phyloP scores from a whole-genome alignment of 1,140 invertebrate genomes.

The Bradysia coprophila region DNA sequence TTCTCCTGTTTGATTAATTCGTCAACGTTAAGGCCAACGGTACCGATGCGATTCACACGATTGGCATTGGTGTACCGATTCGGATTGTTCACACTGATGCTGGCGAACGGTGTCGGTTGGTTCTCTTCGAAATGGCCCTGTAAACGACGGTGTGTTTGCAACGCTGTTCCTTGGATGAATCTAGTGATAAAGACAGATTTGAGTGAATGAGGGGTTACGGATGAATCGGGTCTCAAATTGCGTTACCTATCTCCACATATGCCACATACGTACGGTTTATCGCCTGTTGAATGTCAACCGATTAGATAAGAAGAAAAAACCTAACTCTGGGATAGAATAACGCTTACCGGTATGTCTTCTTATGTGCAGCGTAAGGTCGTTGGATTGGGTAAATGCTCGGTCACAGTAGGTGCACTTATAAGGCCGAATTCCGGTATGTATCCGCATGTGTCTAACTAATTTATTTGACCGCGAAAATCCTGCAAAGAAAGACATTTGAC shows the following conservation, averaged over 20 bases:
- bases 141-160: slow-evolving; percentile 1
- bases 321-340: neutral
- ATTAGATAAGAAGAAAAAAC: neutral
- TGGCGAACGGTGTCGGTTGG: neutral
- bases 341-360: slow-evolving; percentile 25
- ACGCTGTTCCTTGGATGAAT: slow-evolving; percentile 1
- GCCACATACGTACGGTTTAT: slow-evolving; percentile 29
- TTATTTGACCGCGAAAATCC: slow-evolving; percentile 36
- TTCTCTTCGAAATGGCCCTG: neutral
- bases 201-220: neutral
- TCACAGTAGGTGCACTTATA: slow-evolving; percentile 37
- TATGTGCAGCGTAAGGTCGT: slow-evolving; percentile 33
- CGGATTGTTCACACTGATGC: slow-evolving; percentile 4
- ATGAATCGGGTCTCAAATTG: neutral
- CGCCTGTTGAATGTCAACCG: slow-evolving; percentile 11
- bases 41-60: slow-evolving; percentile 2
- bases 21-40: no score
- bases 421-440: slow-evolving; percentile 34
- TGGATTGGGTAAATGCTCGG: slow-evolving; percentile 35
- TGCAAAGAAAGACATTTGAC: no score
- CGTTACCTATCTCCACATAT: neutral
- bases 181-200: neutral
- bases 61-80: slow-evolving; percentile 1
- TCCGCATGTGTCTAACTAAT: slow-evolving; percentile 35
- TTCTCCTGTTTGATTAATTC: no score